Percentiles rank a stretch among this genome's conserved stretches.
phyloP scores from a whole-genome alignment of 2,113 vertebrate genomes.

The Argyrosomus japonicus region DNA sequence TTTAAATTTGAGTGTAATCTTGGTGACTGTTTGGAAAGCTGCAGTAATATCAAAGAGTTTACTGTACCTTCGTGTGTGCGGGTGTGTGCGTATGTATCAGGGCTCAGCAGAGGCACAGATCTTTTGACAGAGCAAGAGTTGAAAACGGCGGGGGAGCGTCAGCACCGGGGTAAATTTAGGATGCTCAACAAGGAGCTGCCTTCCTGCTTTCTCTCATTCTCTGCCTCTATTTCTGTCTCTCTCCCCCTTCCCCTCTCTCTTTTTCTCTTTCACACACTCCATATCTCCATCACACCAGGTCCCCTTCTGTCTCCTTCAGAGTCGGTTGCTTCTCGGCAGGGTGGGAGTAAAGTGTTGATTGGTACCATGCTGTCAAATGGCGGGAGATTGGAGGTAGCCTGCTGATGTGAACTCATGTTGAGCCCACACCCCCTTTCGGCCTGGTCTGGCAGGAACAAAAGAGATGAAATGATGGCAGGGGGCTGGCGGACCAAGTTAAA shows the following conservation, averaged over 20 bases:
- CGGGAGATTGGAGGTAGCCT: conserved; percentile 59
- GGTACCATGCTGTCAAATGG: conserved; percentile 78
- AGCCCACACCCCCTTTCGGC: conserved; percentile 50
- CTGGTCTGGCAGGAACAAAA: conserved; percentile 62
- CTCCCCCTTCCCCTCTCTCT: conserved; percentile 14
- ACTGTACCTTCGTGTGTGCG: conserved; percentile 29
- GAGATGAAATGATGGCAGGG: conserved; percentile 27
- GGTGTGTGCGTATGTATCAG: conserved; percentile 23
- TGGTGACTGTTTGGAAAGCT: conserved; percentile 14
- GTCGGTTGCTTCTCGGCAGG: conserved; percentile 68
- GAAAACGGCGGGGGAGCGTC: conserved; percentile 39
- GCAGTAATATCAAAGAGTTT: conserved; percentile 22
- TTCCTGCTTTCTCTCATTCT: conserved; percentile 43
- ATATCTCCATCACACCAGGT: conserved; percentile 60
- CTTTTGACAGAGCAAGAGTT: conserved; percentile 61
- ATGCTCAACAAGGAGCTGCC: conserved; percentile 52
- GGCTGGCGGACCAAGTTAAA: conserved; percentile 39
- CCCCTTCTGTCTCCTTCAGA: conserved; percentile 71
- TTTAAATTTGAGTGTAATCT: conserved; percentile 37
- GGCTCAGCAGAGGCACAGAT: conserved; percentile 39
- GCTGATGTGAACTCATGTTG: conserved; percentile 56
- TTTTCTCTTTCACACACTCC: conserved; percentile 50
- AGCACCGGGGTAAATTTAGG: conserved; percentile 64
- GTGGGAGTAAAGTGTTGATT: conserved; percentile 82
- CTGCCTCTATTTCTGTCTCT: conserved; percentile 63